phyloP scores from a whole-genome alignment of 2,797 vertebrate species.

The Myotis daubentonii region DNA sequence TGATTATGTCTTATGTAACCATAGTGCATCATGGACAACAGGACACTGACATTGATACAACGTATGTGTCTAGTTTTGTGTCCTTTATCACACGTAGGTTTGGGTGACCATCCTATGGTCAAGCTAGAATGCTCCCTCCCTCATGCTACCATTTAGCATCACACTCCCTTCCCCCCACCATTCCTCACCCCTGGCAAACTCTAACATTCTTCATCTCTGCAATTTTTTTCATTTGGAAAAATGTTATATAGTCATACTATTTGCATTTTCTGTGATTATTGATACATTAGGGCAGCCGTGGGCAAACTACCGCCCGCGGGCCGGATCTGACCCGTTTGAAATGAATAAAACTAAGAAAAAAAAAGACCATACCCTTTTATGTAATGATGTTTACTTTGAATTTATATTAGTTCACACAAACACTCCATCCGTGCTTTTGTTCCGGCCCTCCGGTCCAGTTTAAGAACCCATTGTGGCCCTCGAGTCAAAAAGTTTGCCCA shows the following conservation, averaged over 20 bases:
- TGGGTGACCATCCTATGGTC: neutral
- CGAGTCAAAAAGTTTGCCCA: too few relatives aligned
- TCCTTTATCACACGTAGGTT: neutral
- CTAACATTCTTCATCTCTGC: neutral
- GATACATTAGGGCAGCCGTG: neutral
- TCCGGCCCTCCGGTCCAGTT: too few relatives aligned
- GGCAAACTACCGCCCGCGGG: too few relatives aligned
- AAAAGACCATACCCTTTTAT: too few relatives aligned
- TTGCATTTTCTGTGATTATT: constrained; percentile 5
- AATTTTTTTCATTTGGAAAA: neutral
- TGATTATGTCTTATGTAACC: neutral
- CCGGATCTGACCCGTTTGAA: too few relatives aligned
- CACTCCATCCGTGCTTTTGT: too few relatives aligned
- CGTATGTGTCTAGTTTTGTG: neutral
- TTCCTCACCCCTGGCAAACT: neutral
- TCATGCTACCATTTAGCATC: neutral
- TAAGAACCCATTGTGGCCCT: too few relatives aligned
- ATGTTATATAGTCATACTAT: neutral
- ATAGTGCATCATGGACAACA: neutral
- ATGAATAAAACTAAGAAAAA: too few relatives aligned
- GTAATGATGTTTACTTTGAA: too few relatives aligned
- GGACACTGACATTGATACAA: neutral
- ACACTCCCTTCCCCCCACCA: neutral
- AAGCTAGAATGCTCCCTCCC: neutral
- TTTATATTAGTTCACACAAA: too few relatives aligned